Evolutionary conservation across 2,797 vertebrate species (phyloP).

Genomic region (Rhynchonycteris naso): DNA sequence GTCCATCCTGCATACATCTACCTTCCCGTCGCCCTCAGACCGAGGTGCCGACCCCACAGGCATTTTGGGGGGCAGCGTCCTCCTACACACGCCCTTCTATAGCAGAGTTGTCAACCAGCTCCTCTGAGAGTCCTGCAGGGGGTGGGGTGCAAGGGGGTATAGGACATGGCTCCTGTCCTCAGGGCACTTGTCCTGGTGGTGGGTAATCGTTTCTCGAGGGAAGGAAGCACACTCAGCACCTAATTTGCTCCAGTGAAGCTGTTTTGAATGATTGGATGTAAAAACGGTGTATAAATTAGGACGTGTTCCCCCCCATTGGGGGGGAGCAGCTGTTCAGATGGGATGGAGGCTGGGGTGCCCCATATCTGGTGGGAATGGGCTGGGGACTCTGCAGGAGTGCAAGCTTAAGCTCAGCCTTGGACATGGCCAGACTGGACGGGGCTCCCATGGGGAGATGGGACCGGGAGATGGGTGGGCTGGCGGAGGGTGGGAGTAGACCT

Average conservation of each 20-base stretch:
- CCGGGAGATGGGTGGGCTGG: not conserved
- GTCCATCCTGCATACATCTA: conserved; percentile 23
- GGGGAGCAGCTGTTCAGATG: not conserved
- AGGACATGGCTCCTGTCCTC: not conserved
- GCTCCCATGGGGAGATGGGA: not conserved
- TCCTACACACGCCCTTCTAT: not conserved
- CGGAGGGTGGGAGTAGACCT: not conserved
- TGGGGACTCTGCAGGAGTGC: not conserved
- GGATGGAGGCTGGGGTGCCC: not conserved
- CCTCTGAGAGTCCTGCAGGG: not conserved
- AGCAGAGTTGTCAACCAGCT: not conserved
- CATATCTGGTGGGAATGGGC: accelerated
- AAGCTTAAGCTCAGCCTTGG: not conserved
- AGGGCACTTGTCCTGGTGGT: not conserved
- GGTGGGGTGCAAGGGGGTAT: not conserved
- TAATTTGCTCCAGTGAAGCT: not conserved
- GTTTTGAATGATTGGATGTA: not conserved
- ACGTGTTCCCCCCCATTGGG: not conserved
- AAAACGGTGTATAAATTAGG: not conserved
- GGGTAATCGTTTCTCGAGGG: not conserved
- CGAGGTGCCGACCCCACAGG: not conserved
- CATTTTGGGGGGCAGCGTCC: not conserved
- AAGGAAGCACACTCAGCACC: not conserved
- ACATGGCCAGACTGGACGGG: not conserved
- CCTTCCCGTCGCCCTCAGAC: not conserved